Percentiles rank a stretch among this genome's conserved stretches.
These are phyloP conservation scores for Limnodromus scolopaceus DNA, from an alignment of 2,797 vertebrate species.

Conservation along the genomic window DNA sequence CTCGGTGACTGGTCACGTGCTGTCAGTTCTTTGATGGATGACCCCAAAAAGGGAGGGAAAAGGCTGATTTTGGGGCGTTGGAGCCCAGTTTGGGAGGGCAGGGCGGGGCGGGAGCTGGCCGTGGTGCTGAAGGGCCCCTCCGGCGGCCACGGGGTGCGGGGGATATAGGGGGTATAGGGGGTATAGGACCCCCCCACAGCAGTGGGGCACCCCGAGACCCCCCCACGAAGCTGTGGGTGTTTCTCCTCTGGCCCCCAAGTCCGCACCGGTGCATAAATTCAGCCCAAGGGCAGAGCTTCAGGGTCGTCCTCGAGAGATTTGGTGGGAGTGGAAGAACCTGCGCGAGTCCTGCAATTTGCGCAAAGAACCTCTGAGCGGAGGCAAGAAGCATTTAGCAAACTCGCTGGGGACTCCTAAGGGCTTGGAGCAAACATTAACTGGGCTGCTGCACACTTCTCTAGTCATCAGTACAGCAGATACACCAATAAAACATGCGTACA, in stretches of 20 bases:
- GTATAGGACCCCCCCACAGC: neutral
- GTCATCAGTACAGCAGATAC: neutral
- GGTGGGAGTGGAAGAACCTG: neutral
- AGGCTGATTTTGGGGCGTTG: neutral
- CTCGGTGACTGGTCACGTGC: fast-evolving
- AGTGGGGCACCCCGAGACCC: fast-evolving
- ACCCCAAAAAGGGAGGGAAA: neutral
- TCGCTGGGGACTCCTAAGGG: neutral
- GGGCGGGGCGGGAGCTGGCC: fast-evolving
- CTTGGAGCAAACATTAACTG: neutral
- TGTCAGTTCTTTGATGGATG: neutral
- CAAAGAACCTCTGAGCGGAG: fast-evolving
- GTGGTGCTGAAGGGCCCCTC: neutral
- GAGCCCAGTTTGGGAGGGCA: neutral
- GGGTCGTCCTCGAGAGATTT: neutral
- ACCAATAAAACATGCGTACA: neutral
- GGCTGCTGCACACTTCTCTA: neutral
- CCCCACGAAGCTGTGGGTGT: neutral
- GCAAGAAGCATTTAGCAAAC: neutral
- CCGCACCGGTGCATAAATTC: neutral
- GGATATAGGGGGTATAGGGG: neutral
- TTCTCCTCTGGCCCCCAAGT: neutral
- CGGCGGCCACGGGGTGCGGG: fast-evolving
- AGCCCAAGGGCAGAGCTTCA: fast-evolving
- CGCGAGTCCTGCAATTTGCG: neutral